These are phyloP conservation scores for Drosophila prolongata DNA, from an alignment of 2,888 invertebrate genomes.

Conservation along the genomic window DNA sequence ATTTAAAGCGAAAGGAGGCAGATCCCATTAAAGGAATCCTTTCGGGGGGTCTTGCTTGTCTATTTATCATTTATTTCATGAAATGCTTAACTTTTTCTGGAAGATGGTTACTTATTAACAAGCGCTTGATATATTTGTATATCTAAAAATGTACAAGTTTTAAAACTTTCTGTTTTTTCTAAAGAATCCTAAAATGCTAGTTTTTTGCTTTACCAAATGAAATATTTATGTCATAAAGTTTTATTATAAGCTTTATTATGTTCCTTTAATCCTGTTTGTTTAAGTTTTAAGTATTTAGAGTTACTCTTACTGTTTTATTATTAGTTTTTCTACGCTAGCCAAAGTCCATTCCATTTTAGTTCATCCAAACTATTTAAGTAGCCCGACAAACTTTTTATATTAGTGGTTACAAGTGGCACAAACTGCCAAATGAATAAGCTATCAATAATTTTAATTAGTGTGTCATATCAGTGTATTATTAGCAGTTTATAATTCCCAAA, in stretches of 20 bases:
- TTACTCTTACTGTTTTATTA: no score
- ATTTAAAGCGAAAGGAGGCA: conserved; percentile 16
- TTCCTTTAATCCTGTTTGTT: neutral
- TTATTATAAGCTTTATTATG: no score
- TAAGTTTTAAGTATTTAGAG: neutral
- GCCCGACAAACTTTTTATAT: neutral
- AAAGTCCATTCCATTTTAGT: no score
- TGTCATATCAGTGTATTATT: neutral
- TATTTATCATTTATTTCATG: conserved; percentile 6
- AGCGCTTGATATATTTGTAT: neutral
- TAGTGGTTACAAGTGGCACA: neutral
- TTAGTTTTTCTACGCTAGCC: no score
- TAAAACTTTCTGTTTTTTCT: no score
- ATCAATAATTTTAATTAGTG: conserved; percentile 8
- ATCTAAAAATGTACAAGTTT: no score
- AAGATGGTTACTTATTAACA: neutral
- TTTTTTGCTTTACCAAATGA: no score
- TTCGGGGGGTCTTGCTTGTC: conserved; percentile 13
- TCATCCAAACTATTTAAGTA: no score
- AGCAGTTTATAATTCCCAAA: conserved; percentile 8
- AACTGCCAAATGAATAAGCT: neutral
- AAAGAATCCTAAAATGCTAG: no score
- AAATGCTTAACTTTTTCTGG: neutral
- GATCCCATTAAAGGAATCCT: conserved; percentile 9
- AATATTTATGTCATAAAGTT: no score